Evolutionary conservation across 1,140 invertebrate species (phyloP), one percentile per base, ranked within the genome.

Genomic region (Heliconius hewitsoni): DNA sequence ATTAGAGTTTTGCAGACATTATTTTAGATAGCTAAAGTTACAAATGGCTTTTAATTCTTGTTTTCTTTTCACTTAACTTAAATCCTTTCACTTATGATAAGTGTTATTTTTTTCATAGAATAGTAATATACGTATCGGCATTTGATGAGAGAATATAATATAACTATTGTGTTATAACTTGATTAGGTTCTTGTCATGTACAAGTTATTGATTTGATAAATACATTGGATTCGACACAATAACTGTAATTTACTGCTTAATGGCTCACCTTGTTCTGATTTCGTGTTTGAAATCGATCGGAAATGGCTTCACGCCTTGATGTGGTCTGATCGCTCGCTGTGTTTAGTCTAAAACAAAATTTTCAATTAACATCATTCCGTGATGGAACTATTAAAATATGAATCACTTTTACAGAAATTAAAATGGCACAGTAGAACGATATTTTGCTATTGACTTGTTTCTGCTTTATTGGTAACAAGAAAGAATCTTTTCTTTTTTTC

Each of bases 211-310:
- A 23, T 23, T 57, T 57, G 55, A 8, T n/a, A 57, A 57, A 57
- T 27, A 57, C 19, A 27, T 9, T 57, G 55, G n/a, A 23, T 1
- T 57, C 55, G 9, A 57, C n/a, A 60, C 55, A 60, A 60, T 75
- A 55, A 78, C 71, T 73, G 70, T 23, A 66, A 37, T 37, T 37
- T 6, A 37, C 34, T 37, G 18, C 70, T 75, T 57, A 74, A 74
- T 57, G 30, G 57, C 77, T 81, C 66, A 72, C 77, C 80, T 78
- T 76, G 80, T 72, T 76, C 80, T 70, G 77, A 81, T 76, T 81
- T 81, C 66, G 77, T 72, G 66, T 16, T 42, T 70, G 46, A 73
- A 50, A 55, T 72, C 76, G 71, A 77, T 77, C 50, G 71, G 74
- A 75, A 75, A 75, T 37, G 50, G n/a, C 74, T 46, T 60, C 52